Evolutionary conservation across 2,113 vertebrate genomes (phyloP).

Genomic region (Hyla sarda): DNA sequence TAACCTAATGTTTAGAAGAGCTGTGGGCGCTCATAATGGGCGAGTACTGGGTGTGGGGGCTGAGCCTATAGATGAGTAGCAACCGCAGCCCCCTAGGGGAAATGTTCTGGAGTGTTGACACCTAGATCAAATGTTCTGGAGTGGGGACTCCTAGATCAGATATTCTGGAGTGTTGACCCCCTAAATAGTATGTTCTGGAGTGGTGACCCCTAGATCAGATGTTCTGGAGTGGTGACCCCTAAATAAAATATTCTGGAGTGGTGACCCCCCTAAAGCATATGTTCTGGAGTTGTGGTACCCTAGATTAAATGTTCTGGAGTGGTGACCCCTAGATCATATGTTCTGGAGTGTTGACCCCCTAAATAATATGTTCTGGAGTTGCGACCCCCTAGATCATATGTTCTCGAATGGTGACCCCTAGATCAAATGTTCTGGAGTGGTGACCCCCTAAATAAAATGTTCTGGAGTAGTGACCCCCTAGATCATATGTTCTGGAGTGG

Average conservation of each 20-base stretch:
- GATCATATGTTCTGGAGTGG: too few species aligned
- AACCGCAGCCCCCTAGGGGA: too few species aligned
- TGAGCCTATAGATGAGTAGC: background rate
- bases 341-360: background rate
- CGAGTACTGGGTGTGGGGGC: too few species aligned
- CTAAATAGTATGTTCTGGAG: too few species aligned
- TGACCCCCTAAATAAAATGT: too few species aligned
- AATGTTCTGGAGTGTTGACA: background rate
- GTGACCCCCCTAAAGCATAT: background rate
- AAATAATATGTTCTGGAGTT: too few species aligned
- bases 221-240: background rate
- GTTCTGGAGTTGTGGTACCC: background rate
- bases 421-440: too few species aligned
- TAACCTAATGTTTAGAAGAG: background rate
- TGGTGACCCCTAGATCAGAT: background rate
- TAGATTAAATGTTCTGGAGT: background rate
- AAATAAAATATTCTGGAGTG: background rate
- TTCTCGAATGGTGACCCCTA: background rate
- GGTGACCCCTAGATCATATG: background rate
- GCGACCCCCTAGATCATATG: background rate
- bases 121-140: background rate
- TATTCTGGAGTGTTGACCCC: background rate
- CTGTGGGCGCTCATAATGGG: too few species aligned
- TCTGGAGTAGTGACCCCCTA: background rate
- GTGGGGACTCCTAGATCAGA: background rate